A percentile compares a stretch with the other conserved stretches of the same genome.
These are phyloP conservation scores for Ceriagrion tenellum DNA, from an alignment of 2,888 invertebrate species.

Conservation along the genomic window DNA sequence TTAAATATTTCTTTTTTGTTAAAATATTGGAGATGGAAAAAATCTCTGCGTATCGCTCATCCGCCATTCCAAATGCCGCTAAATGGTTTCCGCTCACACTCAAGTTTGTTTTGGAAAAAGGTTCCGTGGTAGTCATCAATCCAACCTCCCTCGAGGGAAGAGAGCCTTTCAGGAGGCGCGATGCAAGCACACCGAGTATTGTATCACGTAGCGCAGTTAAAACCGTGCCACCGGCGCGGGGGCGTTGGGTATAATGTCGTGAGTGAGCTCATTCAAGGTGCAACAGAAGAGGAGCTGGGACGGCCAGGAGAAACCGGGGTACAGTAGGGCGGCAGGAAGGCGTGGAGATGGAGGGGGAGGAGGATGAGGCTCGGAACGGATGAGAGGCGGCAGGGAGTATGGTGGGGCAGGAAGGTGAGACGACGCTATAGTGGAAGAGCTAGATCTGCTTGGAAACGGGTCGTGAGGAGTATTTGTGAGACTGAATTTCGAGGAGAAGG, in stretches of 20 bases:
- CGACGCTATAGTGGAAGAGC: too few species aligned
- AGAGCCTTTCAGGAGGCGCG: background rate
- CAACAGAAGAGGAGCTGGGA: background rate
- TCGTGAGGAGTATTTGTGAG: background rate
- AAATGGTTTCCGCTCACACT: too few species aligned
- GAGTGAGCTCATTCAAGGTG: background rate
- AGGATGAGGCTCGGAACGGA: background rate
- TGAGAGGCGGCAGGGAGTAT: background rate
- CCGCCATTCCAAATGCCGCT: too few species aligned
- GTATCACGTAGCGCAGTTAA: background rate
- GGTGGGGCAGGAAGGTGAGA: too few species aligned
- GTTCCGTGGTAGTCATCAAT: too few species aligned
- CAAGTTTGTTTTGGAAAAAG: too few species aligned
- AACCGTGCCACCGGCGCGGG: background rate
- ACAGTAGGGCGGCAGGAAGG: background rate
- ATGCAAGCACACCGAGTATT: background rate
- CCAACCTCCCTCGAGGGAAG: too few species aligned
- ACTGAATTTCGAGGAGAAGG: background rate
- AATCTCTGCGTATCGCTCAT: too few species aligned
- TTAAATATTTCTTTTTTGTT: too few species aligned
- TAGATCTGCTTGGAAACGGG: background rate
- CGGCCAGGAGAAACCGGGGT: background rate
- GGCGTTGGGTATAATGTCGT: background rate
- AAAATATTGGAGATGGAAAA: too few species aligned
- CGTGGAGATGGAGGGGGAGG: too few species aligned